Evolutionary conservation across 2,113 vertebrate genomes (phyloP).

Genomic region (Embiotoca jacksoni): DNA sequence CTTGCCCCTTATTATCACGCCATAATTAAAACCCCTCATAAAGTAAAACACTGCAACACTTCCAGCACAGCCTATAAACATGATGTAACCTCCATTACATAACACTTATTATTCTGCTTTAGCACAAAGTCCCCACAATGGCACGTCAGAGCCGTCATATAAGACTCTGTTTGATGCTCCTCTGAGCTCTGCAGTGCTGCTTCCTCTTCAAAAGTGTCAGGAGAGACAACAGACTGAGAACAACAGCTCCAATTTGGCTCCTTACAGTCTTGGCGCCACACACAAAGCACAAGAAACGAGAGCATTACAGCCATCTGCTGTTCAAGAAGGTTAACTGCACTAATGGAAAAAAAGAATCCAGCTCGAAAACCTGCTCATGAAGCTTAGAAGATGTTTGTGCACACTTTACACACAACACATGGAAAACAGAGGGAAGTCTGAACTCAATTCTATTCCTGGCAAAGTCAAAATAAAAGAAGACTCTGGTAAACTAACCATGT

Average conservation of each 20-base stretch:
- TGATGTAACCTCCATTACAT: conserved; percentile 67
- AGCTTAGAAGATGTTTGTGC: no score
- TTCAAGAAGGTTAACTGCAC: conserved; percentile 56
- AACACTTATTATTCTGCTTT: conserved; percentile 45
- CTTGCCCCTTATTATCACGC: conserved; percentile 58
- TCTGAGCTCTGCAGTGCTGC: conserved; percentile 23
- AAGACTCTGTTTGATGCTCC: conserved; percentile 31
- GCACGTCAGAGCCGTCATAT: neutral
- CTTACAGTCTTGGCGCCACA: conserved; percentile 2
- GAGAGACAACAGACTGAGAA: conserved; percentile 33
- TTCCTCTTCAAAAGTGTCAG: conserved; percentile 34
- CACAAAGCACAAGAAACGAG: conserved; percentile 13
- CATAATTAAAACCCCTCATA: conserved; percentile 54
- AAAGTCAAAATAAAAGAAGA: conserved; percentile 30
- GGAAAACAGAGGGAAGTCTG: no score
- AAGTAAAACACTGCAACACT: conserved; percentile 50
- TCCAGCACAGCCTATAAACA: conserved; percentile 43
- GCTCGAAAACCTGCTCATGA: neutral
- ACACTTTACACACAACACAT: no score
- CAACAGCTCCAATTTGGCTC: conserved; percentile 28
- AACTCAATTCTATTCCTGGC: no score
- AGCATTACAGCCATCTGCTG: conserved; percentile 73
- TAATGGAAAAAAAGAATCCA: conserved; percentile 1
- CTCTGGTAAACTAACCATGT: neutral
- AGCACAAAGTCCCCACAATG: conserved; percentile 15